These are phyloP conservation scores for Drepanosiphum platanoidis DNA, from an alignment of 2,888 invertebrate species.

Conservation along the genomic window DNA sequence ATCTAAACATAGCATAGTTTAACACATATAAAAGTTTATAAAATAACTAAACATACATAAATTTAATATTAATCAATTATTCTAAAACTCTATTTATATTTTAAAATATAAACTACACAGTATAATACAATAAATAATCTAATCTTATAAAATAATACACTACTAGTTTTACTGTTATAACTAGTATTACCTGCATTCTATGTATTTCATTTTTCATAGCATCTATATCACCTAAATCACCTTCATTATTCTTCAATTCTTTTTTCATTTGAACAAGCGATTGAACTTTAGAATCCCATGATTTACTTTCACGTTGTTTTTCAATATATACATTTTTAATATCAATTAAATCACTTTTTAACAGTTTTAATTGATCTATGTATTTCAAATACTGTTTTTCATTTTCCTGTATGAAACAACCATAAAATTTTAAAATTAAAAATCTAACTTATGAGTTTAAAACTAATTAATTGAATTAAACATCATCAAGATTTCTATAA, in stretches of 20 bases:
- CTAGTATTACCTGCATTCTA: conserved; percentile 83
- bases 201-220: conserved; percentile 85
- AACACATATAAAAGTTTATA: conserved; percentile 27
- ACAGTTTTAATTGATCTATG: conserved; percentile 75
- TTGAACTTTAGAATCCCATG: conserved; percentile 83
- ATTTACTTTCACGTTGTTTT: conserved; percentile 75
- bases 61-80: neutral
- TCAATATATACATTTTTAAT: conserved; percentile 75
- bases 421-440: neutral
- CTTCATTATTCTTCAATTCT: conserved; percentile 75
- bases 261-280: conserved; percentile 78
- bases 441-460: neutral
- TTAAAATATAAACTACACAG: neutral
- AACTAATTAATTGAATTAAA: neutral
- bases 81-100: neutral
- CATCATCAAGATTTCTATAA: too few relatives aligned
- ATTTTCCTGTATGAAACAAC: conserved; percentile 70
- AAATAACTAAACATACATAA: neutral
- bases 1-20: conserved; percentile 67
- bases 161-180: conserved; percentile 22
- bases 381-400: conserved; percentile 76
- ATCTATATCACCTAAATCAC: conserved; percentile 77
- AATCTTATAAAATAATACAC: conserved; percentile 6
- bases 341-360: conserved; percentile 75
- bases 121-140: conserved; percentile 10